Conservation (phyloP, 2,797 vertebrate species). For the Ceryle rudis region DNA sequence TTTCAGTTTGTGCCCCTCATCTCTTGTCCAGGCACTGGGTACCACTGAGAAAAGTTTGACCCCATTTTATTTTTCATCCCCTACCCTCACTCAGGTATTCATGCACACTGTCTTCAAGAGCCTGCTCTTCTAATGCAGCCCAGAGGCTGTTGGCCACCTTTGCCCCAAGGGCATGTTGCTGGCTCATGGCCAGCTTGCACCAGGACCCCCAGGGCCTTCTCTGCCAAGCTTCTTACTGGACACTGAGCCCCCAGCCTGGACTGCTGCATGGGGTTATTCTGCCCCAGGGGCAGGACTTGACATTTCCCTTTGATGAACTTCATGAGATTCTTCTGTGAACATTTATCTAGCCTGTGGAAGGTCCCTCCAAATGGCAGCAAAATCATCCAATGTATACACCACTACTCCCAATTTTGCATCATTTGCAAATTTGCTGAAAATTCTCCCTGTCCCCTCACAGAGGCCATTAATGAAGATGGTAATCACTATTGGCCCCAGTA, state of each 20-base stretch:
- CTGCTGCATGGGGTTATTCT: neutral
- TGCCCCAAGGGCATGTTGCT: rapidly evolving
- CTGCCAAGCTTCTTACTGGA: neutral
- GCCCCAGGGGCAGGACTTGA: neutral
- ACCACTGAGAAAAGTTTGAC: neutral
- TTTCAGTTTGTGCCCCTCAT: no score
- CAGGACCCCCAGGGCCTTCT: neutral
- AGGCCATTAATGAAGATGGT: neutral
- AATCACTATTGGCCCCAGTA: neutral
- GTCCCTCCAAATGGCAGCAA: neutral
- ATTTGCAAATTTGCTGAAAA: neutral
- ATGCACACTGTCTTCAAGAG: neutral
- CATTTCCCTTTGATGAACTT: neutral
- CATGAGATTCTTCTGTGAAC: neutral
- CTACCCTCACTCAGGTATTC: neutral
- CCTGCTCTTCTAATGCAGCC: neutral
- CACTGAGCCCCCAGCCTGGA: neutral
- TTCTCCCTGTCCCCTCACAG: neutral
- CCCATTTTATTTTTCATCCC: neutral
- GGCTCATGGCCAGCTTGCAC: no score
- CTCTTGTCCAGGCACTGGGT: no score
- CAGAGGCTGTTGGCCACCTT: neutral
- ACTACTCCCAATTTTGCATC: neutral
- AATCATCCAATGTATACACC: neutral
- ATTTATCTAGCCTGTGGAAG: neutral